Evolutionary conservation across 2,113 vertebrate genomes (phyloP).

Genomic region (Sitta europaea): DNA sequence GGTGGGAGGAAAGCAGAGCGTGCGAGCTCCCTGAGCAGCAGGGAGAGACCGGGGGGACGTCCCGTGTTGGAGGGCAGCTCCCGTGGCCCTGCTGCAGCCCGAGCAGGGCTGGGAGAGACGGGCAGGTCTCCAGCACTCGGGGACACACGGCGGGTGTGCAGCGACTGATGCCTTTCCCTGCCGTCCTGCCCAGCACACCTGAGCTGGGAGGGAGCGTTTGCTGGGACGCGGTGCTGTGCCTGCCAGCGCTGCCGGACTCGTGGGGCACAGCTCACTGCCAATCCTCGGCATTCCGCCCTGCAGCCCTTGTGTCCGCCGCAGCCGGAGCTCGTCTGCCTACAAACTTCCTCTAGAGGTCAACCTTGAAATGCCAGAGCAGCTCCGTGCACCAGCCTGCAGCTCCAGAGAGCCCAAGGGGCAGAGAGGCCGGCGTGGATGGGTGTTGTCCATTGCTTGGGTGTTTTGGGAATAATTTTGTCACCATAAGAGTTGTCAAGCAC

Average conservation of each 20-base stretch:
- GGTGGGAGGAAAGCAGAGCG: neutral
- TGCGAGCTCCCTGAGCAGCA: neutral
- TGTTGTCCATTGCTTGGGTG: neutral
- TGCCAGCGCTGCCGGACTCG: accelerated
- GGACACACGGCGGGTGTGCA: accelerated
- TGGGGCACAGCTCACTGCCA: neutral
- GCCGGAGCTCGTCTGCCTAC: neutral
- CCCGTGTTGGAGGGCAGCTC: neutral
- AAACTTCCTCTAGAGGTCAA: constrained; percentile 49
- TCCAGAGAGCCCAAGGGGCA: neutral
- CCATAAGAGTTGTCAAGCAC: neutral
- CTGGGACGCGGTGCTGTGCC: accelerated
- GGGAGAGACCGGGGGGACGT: neutral
- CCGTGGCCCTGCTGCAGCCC: accelerated
- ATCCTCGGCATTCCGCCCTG: neutral
- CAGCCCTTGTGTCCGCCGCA: neutral
- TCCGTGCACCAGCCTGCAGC: neutral
- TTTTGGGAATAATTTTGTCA: neutral
- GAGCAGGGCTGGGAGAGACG: accelerated
- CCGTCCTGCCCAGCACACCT: neutral
- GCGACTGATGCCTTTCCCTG: neutral
- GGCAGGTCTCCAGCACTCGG: neutral
- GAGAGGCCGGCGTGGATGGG: neutral
- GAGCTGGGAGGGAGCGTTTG: accelerated
- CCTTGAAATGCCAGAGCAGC: neutral